Base-by-base conservation (phyloP, 2,888 invertebrate species). In the Tillus elongatus region DNA sequence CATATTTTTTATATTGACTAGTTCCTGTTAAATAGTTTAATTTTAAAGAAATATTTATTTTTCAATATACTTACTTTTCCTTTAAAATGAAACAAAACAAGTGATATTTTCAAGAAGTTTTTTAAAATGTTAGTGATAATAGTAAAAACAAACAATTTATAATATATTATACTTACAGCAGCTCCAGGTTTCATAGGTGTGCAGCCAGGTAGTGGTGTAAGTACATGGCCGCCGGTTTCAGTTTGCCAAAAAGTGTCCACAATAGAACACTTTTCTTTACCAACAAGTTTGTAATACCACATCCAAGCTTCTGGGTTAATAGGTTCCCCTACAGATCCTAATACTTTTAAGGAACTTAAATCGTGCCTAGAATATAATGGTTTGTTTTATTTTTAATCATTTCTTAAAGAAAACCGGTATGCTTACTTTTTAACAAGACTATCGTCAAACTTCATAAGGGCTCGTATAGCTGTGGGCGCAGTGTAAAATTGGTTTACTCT, bases 231-330 rank as follows among this genome's bases (percentile, higher is more conserved):
- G 4, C 97, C 97, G 3, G 97, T 98, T 72, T 98, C 98, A 1
- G 98, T 98, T 70, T 98, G 98, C 97, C 97, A 98, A 69, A 93
- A 98, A 0, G 98, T 99, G 62, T 99, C 98, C 0, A 88, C 90
- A 56, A 99, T 85, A 37, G 95, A 89, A 66, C 91, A 91, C 45
- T 77, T 79, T 31, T 77, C 77, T 42, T 78, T 74, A 3, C 95
- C 95, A 14, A 95, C 76, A 15, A 81, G 58, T 49, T 80, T 75
- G 63, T 92, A 83, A 65, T 93, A 96, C 96, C 96, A 97, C 33
- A 85, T 64, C 96, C 96, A 97, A 0, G 96, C 96, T 64, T 96
- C 96, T 0, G 95, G 86, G 66, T 98, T 98, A 47, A 98, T 98
- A 0, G 98, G 98, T 64, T 99, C 98, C 1, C 98, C 98, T 1